Percentiles rank a stretch among this genome's conserved stretches.
Conservation (phyloP, 2,113 vertebrate species). For the Cromileptes altivelis region DNA sequence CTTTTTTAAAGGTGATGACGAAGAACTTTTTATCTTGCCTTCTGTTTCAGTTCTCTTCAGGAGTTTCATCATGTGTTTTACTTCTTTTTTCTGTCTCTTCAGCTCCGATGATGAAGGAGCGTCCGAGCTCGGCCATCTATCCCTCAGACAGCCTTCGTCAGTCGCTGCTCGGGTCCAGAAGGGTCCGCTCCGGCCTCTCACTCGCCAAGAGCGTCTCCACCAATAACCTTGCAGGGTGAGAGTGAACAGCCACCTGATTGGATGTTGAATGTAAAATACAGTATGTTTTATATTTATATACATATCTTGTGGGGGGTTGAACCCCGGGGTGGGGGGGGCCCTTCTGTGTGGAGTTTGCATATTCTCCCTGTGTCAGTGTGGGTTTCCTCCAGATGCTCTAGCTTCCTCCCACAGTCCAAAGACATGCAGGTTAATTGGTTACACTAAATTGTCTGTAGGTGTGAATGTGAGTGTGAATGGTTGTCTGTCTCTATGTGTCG, state of each 20-base stretch:
- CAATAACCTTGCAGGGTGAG: constrained; percentile 95
- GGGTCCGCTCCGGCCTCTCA: constrained; percentile 89
- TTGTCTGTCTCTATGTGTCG: no score
- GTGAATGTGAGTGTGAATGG: no score
- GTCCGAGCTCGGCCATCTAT: constrained; percentile 94
- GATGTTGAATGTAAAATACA: not conserved
- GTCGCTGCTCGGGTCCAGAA: constrained; percentile 90
- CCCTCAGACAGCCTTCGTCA: constrained; percentile 93
- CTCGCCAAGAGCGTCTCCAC: constrained; percentile 96
- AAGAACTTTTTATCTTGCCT: not conserved
- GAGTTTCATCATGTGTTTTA: not conserved
- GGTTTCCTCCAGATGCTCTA: no score
- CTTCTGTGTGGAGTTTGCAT: no score
- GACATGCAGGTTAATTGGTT: no score
- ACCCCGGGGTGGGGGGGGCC: no score
- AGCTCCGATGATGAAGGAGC: constrained; percentile 90
- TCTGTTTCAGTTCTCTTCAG: not conserved
- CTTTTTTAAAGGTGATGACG: no score
- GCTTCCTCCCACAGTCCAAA: no score
- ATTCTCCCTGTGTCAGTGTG: no score
- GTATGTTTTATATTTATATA: no score
- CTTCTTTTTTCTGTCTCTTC: constrained; percentile 7
- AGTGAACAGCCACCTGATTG: not conserved
- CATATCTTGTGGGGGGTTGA: no score
- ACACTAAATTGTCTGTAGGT: no score